Percentiles rank a stretch among this genome's conserved stretches.
Evolutionary conservation across 1,140 invertebrate genomes (phyloP).

Genomic region (Drosophila burlai): DNA sequence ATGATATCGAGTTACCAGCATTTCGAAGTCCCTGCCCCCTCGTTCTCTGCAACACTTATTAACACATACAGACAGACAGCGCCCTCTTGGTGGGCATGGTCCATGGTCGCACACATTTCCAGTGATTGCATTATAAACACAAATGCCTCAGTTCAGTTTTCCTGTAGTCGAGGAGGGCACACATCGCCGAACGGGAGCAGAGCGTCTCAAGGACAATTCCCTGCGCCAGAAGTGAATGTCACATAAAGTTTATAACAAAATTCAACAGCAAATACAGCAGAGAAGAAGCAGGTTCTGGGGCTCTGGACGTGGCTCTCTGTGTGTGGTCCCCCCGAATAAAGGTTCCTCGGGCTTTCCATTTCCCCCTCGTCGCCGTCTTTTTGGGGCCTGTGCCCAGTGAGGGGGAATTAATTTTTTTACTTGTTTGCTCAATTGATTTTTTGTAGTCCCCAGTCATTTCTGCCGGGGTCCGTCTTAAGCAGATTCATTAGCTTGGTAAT

Average conservation of each 20-base stretch:
- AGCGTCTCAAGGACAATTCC: conserved; percentile 65
- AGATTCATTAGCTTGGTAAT: conserved; percentile 82
- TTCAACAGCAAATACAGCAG: conserved; percentile 21
- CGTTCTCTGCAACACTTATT: conserved; percentile 68
- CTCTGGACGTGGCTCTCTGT: conserved; percentile 14
- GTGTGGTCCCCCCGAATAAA: conserved; percentile 54
- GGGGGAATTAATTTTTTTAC: conserved; percentile 77
- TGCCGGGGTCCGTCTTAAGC: conserved; percentile 59
- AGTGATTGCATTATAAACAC: conserved; percentile 69
- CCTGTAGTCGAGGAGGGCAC: conserved; percentile 10
- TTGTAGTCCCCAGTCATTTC: conserved; percentile 47
- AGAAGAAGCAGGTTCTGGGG: conserved; percentile 44
- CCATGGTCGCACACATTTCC: conserved; percentile 28
- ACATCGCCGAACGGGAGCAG: conserved; percentile 44
- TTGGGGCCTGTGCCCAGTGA: conserved; percentile 60
- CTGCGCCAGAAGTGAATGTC: conserved; percentile 64
- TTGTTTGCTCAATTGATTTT: conserved; percentile 81
- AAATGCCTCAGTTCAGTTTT: conserved; percentile 38
- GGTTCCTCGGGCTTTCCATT: conserved; percentile 51
- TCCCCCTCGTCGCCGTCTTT: conserved; percentile 8
- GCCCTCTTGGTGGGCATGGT: conserved; percentile 24
- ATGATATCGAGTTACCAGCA: conserved; percentile 77
- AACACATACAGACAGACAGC: conserved; percentile 39
- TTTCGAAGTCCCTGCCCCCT: conserved; percentile 63
- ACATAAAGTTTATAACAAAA: conserved; percentile 74